Conservation (phyloP, 1,140 invertebrate genomes). For the Drosophila baimaii region DNA sequence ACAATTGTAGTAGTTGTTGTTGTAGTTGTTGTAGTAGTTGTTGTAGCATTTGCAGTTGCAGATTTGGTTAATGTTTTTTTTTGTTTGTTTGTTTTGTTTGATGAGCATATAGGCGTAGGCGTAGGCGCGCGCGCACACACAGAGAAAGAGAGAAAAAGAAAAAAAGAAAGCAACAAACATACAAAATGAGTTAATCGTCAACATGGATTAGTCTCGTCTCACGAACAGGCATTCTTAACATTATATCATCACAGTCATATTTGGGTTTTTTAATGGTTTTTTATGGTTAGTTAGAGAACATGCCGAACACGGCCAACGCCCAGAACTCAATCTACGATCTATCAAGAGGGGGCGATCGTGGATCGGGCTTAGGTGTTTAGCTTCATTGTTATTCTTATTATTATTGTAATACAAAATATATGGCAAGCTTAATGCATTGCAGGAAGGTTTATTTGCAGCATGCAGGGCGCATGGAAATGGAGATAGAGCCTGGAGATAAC, state of each 20-base stretch:
- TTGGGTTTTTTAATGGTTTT: not conserved
- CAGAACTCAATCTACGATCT: not conserved
- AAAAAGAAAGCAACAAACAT: constrained; percentile 76
- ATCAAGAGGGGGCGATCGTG: not conserved
- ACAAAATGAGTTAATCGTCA: constrained; percentile 69
- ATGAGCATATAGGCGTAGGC: constrained; percentile 52
- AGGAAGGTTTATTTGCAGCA: constrained; percentile 28
- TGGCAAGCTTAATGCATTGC: constrained; percentile 38
- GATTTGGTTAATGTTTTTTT: constrained; percentile 47
- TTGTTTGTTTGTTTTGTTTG: constrained; percentile 46
- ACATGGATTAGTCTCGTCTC: constrained; percentile 63
- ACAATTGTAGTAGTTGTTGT: constrained; percentile 47
- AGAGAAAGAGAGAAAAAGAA: constrained; percentile 58
- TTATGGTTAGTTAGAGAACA: constrained; percentile 34
- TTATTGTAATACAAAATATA: constrained; percentile 5
- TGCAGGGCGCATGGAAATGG: constrained; percentile 30
- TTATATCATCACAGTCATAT: constrained; percentile 27
- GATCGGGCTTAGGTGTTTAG: not conserved
- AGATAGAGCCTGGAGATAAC: not conserved
- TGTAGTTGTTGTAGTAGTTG: constrained; percentile 50
- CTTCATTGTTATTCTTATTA: not conserved
- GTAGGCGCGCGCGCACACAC: constrained; percentile 50
- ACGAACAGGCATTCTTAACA: constrained; percentile 29
- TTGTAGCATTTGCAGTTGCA: constrained; percentile 58
- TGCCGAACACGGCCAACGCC: constrained; percentile 36